Conservation (phyloP, 2,888 invertebrate genomes). For the Eumerus sabulonum region DNA sequence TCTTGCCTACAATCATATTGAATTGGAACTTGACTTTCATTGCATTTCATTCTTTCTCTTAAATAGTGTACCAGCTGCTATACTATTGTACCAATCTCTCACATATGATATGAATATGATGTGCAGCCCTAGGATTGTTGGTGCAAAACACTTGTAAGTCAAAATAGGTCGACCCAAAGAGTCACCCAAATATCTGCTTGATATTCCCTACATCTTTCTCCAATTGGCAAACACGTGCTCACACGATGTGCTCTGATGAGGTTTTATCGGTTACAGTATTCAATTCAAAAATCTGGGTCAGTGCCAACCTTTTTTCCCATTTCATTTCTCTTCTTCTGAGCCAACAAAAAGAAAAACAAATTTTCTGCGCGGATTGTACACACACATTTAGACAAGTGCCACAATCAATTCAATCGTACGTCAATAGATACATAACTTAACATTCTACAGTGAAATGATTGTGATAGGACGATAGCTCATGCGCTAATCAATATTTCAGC, state of each 20-base stretch:
- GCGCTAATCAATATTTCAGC: neutral
- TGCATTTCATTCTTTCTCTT: too few species aligned
- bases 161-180: neutral
- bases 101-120: too few species aligned
- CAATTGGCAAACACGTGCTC: neutral
- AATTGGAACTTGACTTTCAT: too few species aligned
- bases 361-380: slow-evolving; percentile 19
- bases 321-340: slow-evolving; percentile 59
- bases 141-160: slow-evolving; percentile 6
- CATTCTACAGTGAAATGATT: slow-evolving; percentile 39
- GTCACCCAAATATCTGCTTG: neutral
- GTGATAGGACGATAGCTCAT: slow-evolving; percentile 27
- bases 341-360: slow-evolving; percentile 14
- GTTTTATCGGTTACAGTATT: slow-evolving; percentile 47
- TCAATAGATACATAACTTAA: too few species aligned
- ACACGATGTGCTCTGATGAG: slow-evolving; percentile 46
- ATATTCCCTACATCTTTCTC: too few species aligned
- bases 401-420: too few species aligned
- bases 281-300: slow-evolving; percentile 61
- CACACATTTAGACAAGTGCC: neutral
- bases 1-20: too few species aligned
- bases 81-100: too few species aligned
- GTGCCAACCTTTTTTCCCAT: slow-evolving; percentile 58
- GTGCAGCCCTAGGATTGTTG: too few species aligned
- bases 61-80: too few species aligned